phyloP scores from a whole-genome alignment of 2,888 invertebrate species.

The Scaptomyza cyrtandrae region DNA sequence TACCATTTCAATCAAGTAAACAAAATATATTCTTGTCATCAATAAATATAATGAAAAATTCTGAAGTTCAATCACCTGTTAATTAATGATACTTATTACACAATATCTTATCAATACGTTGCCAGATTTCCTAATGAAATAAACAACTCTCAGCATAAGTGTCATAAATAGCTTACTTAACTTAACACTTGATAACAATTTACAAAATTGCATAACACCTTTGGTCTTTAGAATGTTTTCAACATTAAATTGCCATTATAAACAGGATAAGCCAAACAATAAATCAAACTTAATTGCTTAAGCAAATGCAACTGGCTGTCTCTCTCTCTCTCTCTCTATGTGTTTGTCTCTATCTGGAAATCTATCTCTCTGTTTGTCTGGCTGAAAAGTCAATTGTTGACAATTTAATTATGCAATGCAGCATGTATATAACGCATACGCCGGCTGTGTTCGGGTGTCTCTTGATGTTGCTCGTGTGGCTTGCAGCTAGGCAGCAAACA shows the following conservation, averaged over 20 bases:
- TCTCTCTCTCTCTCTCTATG: not conserved
- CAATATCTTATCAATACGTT: not conserved
- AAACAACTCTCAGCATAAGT: not conserved
- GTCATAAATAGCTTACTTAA: not conserved
- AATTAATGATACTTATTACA: not conserved
- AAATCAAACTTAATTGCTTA: slow-evolving; percentile 43
- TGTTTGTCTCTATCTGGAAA: slow-evolving; percentile 12
- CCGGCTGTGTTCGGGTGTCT: slow-evolving; percentile 29
- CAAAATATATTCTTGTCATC: not conserved
- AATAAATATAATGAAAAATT: not conserved
- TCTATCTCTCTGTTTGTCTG: slow-evolving; percentile 9
- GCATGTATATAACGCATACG: slow-evolving; percentile 62
- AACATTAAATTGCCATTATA: slow-evolving; percentile 16
- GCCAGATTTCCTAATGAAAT: not conserved
- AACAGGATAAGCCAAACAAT: slow-evolving; percentile 37
- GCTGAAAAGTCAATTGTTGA: slow-evolving; percentile 64
- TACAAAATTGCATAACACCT: slow-evolving; percentile 7
- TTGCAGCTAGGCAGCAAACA: slow-evolving; percentile 44
- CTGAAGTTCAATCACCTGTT: not conserved
- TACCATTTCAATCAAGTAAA: not conserved
- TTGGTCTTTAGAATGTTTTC: slow-evolving; percentile 5
- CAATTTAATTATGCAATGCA: slow-evolving; percentile 72
- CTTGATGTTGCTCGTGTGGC: slow-evolving; percentile 22
- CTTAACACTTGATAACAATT: slow-evolving; percentile 9
- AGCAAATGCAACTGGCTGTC: slow-evolving; percentile 28